Conservation (phyloP, 2,113 vertebrate genomes). For the Hirundichthys speculiger region DNA sequence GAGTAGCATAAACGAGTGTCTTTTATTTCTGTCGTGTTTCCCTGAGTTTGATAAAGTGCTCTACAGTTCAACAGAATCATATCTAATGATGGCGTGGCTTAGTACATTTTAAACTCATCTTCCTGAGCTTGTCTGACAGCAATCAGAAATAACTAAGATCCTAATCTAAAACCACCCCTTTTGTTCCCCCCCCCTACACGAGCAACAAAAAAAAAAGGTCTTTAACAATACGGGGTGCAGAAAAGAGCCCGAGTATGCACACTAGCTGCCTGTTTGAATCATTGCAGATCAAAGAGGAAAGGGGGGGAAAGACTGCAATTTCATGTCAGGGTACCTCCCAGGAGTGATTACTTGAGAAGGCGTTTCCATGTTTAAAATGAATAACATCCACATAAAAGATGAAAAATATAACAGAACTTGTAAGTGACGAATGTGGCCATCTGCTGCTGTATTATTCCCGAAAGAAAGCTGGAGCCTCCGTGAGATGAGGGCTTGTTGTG, state of each 20-base stretch:
- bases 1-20: too few species aligned
- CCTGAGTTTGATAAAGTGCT: too few species aligned
- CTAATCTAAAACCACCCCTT: too few species aligned
- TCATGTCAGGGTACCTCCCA: conserved; percentile 26
- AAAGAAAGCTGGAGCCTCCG: conserved; percentile 3
- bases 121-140: too few species aligned
- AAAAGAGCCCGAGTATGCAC: background rate
- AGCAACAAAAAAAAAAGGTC: too few species aligned
- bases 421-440: conserved; percentile 1
- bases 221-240: conserved; percentile 8
- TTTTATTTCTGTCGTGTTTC: too few species aligned
- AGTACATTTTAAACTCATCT: too few species aligned
- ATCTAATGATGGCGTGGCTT: too few species aligned
- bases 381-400: background rate
- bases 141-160: too few species aligned
- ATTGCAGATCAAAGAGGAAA: conserved; percentile 38
- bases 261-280: conserved; percentile 36
- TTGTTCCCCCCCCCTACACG: too few species aligned
- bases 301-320: conserved; percentile 13
- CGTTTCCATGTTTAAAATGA: conserved; percentile 17
- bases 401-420: background rate
- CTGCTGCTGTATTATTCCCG: background rate
- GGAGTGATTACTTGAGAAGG: conserved; percentile 25
- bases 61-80: too few species aligned
- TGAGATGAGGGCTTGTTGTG: conserved; percentile 7